Evolutionary conservation across 2,113 vertebrate genomes (phyloP).

Genomic region (Platycercus adscitus): DNA sequence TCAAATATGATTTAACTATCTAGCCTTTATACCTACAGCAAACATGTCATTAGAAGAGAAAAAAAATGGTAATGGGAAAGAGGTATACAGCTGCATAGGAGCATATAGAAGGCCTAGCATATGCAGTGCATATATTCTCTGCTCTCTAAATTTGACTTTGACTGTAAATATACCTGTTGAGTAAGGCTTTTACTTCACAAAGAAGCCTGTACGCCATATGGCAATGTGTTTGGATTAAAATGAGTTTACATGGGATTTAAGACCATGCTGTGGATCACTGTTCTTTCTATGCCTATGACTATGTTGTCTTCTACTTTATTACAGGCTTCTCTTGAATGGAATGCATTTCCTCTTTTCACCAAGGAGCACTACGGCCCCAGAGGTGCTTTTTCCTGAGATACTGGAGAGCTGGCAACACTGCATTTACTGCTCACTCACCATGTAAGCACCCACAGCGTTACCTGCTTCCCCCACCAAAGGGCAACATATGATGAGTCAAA

Average conservation of each 20-base stretch:
- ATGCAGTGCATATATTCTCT: neutral
- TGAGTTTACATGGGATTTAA: neutral
- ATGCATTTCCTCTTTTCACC: neutral
- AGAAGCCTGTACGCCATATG: neutral
- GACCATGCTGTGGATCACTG: neutral
- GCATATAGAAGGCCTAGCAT: neutral
- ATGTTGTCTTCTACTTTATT: neutral
- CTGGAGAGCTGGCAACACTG: neutral
- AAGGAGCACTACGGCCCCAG: neutral
- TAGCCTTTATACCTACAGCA: neutral
- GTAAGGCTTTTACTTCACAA: neutral
- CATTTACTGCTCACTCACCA: neutral
- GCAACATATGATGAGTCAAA: fast-evolving
- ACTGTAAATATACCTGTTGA: neutral
- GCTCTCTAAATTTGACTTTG: neutral
- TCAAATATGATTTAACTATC: neutral
- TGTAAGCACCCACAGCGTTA: neutral
- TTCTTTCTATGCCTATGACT: neutral
- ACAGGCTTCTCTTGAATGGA: neutral
- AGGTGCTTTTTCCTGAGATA: neutral
- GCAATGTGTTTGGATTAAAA: neutral
- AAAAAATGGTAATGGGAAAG: neutral
- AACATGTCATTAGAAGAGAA: neutral
- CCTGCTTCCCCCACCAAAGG: neutral
- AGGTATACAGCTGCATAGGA: neutral